These are phyloP conservation scores for Brienomyrus longianalis DNA, from an alignment of 2,113 vertebrate genomes.

Conservation along the genomic window DNA sequence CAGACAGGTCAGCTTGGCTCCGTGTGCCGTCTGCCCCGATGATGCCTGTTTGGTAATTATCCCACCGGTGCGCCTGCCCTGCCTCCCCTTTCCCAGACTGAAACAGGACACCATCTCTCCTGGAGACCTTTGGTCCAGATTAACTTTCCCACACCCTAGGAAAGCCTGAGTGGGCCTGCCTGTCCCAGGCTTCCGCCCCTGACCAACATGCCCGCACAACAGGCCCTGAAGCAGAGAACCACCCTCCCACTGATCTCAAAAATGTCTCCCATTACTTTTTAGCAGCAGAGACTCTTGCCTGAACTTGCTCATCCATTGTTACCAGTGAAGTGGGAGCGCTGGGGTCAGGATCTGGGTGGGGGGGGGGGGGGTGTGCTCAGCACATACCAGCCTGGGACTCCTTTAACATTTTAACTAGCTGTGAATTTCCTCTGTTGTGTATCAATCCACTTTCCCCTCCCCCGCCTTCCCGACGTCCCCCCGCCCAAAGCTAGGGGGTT, in stretches of 20 bases:
- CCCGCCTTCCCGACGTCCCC: too few relatives aligned
- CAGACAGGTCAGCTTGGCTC: background rate
- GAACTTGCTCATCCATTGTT: background rate
- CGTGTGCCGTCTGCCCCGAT: background rate
- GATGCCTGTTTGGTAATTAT: background rate
- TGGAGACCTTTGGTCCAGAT: background rate
- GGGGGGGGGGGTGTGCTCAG: background rate
- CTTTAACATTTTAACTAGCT: conserved; percentile 12
- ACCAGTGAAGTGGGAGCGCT: background rate
- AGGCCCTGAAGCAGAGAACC: background rate
- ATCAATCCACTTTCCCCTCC: background rate
- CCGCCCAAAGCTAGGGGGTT: too few relatives aligned
- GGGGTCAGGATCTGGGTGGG: background rate
- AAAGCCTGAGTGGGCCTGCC: background rate
- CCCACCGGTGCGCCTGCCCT: background rate
- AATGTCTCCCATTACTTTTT: background rate
- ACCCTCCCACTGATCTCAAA: background rate
- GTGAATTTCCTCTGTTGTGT: background rate
- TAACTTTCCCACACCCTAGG: background rate
- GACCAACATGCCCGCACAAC: background rate
- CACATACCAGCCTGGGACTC: background rate
- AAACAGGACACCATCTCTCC: background rate
- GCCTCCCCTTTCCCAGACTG: background rate
- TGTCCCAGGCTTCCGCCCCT: background rate
- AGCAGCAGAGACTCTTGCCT: background rate